Evolutionary conservation across 1,140 invertebrate genomes (phyloP), one percentile per base, ranked within the genome.

Genomic region (Solenopsis invicta): DNA sequence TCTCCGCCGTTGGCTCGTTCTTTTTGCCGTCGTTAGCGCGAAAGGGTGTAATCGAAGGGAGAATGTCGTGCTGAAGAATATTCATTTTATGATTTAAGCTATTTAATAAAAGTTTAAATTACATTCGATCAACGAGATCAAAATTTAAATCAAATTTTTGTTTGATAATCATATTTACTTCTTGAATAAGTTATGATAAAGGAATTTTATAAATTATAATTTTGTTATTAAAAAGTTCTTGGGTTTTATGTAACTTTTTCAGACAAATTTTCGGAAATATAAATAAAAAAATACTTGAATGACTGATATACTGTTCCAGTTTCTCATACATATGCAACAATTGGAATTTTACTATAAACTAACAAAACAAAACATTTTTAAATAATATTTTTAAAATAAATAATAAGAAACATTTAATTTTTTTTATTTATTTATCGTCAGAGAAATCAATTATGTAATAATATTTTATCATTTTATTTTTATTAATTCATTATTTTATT

Each of bases 31-130:
- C 41, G 34, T 62, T 21, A 45, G 18, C 10, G 29, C 18, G 59
- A 64, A 66, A 37, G 24, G 6, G 6, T 66, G 45, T 52, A 66
- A 77, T 64, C 37, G 75, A 59, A 45, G 54, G 37, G 5, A 76
- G 18, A 66, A 48, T 29, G 69, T 72, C 69, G 12, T 50, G 41
- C 52, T n/a, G 74, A 78, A 78, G 61, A 66, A 78, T 66, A 78
- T 78, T 62, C 24, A 48, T 64, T 78, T 66, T 8, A 75, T 75
- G 34, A 54, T 75, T 56, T 37, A 56, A 78, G 61, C n/a, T 78
- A 78, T 64, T 78, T 64, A 64, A 78, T 48, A 59, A 78, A 78
- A 64, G 45, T 64, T 78, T 78, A 34, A 48, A 64, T 77, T 77
- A 18, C 34, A 64, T 3, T 29, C 56, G 18, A 74, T 74, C 24